Evolutionary conservation across 2,797 vertebrate genomes (phyloP), one percentile per base, ranked within the genome.

Genomic region (Halcyon chelicuti): DNA sequence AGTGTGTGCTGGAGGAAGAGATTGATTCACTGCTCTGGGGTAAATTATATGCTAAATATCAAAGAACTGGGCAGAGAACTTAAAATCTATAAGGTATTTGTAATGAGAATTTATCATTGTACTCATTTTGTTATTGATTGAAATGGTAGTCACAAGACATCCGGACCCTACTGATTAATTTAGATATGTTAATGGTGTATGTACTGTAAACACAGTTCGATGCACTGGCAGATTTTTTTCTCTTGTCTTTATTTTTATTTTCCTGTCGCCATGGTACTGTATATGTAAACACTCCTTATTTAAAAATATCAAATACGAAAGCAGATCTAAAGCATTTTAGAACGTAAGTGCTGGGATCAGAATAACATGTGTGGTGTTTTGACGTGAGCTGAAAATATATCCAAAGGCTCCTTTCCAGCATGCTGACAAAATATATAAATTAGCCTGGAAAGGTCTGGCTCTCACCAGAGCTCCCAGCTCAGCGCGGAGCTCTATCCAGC

Each of bases 361-460:
- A 93, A 95, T 92, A 93, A 92, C 92, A 90, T n/a, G 67, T 7
- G 63, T 79, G 86, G 52, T 95, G 86, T 95, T 96, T 88, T 96
- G 96, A 96, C 88, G 78, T 73, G 83, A 94, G 76, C 93, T 93
- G 95, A 94, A 95, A 97, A 97, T 96, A 97, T 5, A 90, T 55
- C 93, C 82, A 88, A 88, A 95, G 86, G 88, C 81, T 94, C 49
- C 71, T 94, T 96, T 96, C 88, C 94, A 94, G 88, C 70, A 22
- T 6, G 76, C 91, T 96, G 96, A 94, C 93, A 97, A 92, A 94
- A 91, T 80, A 73, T 49, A 96, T 94, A 88, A 96, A 96, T 93
- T 84, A 94, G 81, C 85, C 78, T 86, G 81, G 88, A 88, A 80
- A 96, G 81, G 92, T 80, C 92, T 96, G 80, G 67, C 76, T 94